Evolutionary conservation across 1,140 invertebrate genomes (phyloP), one percentile per base, ranked within the genome.

Genomic region (Lethocerus indicus): DNA sequence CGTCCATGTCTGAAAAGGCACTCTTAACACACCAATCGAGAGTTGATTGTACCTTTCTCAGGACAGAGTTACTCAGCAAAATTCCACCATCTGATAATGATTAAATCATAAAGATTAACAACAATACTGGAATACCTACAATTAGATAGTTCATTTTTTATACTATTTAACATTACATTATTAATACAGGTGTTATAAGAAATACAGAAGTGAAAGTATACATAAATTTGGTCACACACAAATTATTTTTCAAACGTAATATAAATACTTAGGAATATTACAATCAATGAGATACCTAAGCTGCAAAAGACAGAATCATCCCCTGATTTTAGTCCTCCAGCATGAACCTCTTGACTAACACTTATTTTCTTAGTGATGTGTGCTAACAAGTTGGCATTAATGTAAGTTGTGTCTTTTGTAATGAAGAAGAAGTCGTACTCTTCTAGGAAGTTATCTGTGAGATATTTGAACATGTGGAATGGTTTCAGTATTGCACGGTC

Each of bases 371-470:
- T 75, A 3, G 86, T 74, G 37, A 87, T 63, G 18, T 79, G 66
- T 47, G 72, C 67, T 14, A 92, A 61, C 56, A 71, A 73, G 47
- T 78, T 71, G 0, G 76, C 81, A 62, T 89, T 81, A 16, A 93
- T 67, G 61, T 83, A 92, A 6, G 76, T 80, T 12, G 71, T 73
- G 65, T 94, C 89, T 24, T 81, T 80, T 2, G 84, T 73, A 24
- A 96, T 68, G 60, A 88, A 83, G 64, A 89, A 93, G 64, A 84
- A 95, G 65, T 94, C 87, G 67, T 81, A 94, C 52, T 84, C 81
- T 47, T 90, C 79, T 9, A 85, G 62, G 66, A 85, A 91, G 61
- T 89, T 87, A 52, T 92, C 87, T 16, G 77, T 77, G 5, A 94
- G 76, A 59, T 94, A 93, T 61, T 91, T 89, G 23, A 96, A 68